These are phyloP conservation scores for Microtus richardsoni DNA, from an alignment of 2,113 vertebrate species.

Conservation along the genomic window DNA sequence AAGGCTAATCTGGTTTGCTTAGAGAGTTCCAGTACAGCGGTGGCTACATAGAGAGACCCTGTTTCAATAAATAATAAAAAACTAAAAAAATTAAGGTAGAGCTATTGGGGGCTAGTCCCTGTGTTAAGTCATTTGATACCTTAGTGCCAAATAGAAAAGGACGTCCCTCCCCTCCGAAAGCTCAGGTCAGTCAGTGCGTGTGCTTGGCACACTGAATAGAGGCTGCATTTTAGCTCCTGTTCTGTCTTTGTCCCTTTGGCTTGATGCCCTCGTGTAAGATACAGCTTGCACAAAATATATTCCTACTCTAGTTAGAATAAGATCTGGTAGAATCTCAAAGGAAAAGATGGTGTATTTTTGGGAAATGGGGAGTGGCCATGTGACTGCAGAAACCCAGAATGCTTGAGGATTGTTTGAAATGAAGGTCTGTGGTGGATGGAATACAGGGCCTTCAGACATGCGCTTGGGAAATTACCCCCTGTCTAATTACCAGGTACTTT, in stretches of 20 bases:
- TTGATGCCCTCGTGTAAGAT: background rate
- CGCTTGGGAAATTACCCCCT: background rate
- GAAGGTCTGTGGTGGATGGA: background rate
- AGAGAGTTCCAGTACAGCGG: background rate
- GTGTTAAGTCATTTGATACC: background rate
- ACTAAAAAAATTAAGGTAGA: background rate
- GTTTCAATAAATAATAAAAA: background rate
- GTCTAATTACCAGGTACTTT: background rate
- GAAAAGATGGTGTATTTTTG: background rate
- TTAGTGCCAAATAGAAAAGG: conserved; percentile 22
- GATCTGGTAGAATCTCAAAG: background rate
- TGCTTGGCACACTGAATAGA: background rate
- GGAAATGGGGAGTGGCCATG: background rate
- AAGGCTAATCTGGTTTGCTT: background rate
- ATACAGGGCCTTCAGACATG: background rate
- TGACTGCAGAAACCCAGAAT: background rate
- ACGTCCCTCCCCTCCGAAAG: background rate
- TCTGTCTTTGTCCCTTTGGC: conserved; percentile 12
- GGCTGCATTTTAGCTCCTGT: background rate
- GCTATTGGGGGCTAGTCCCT: background rate
- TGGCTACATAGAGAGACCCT: background rate
- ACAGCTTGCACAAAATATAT: background rate
- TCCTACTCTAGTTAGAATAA: conserved; percentile 15
- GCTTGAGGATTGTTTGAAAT: background rate
- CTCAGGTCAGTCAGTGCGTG: background rate